Evolutionary conservation across 2,113 vertebrate species (phyloP).

Genomic region (Thamnaconus septentrionalis): DNA sequence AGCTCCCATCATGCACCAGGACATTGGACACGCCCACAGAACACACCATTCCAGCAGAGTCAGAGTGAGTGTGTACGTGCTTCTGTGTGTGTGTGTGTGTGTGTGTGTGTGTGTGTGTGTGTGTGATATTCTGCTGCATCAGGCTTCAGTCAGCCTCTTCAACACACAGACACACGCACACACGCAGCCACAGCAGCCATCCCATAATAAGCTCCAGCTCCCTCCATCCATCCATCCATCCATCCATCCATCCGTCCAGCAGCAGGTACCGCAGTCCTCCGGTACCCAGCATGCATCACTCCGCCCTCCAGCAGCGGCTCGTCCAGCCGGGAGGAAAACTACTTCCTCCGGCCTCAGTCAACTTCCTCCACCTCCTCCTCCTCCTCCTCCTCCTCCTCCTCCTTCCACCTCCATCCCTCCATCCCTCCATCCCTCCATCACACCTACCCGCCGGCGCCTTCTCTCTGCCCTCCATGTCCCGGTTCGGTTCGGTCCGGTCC

Average conservation of each 20-base stretch:
- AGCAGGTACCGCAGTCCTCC: conserved; percentile 50
- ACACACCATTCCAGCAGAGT: too few species aligned
- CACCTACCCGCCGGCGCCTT: conserved; percentile 63
- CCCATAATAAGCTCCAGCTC: conserved; percentile 71
- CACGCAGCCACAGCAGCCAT: conserved; percentile 41
- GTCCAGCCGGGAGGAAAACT: too few species aligned
- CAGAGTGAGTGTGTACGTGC: not conserved
- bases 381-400: too few species aligned
- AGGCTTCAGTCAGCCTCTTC: not conserved
- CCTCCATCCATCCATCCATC: conserved; percentile 45
- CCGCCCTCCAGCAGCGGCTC: too few species aligned
- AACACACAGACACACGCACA: not conserved
- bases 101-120: too few species aligned
- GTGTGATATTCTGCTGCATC: not conserved
- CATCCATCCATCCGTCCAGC: conserved; percentile 37
- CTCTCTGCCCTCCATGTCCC: conserved; percentile 67
- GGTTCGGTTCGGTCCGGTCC: conserved; percentile 8
- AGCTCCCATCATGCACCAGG: too few species aligned
- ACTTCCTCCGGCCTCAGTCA: too few species aligned
- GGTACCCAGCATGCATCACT: conserved; percentile 45
- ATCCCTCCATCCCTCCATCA: not conserved
- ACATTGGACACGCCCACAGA: not conserved
- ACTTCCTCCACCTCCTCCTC: too few species aligned
- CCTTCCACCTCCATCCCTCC: too few species aligned
- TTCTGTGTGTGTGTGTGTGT: not conserved